Evolutionary conservation across 2,888 invertebrate species (phyloP).

Genomic region (Malthinus flaveolus): DNA sequence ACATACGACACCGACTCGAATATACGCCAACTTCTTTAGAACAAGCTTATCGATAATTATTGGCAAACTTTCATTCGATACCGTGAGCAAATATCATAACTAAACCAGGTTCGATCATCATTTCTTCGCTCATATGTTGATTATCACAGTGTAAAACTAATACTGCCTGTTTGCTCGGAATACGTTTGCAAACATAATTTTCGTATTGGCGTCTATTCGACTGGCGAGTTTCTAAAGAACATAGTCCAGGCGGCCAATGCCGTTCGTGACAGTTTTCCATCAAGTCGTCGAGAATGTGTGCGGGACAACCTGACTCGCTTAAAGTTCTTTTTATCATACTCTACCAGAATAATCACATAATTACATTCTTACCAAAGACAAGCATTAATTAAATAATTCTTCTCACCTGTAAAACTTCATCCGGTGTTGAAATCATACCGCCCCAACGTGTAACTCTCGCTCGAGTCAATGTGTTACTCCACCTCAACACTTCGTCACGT

Average conservation of each 20-base stretch:
- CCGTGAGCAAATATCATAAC: constrained; percentile 99
- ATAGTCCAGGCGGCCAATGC: constrained; percentile 92
- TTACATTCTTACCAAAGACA: background rate
- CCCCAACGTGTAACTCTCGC: constrained; percentile 96
- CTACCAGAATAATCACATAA: constrained; percentile 56
- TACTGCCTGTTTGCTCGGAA: constrained; percentile 95
- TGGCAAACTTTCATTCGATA: constrained; percentile 65
- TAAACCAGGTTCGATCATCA: constrained; percentile 94
- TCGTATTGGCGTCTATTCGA: constrained; percentile 92
- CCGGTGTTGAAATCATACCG: constrained; percentile 98
- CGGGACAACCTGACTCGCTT: constrained; percentile 92
- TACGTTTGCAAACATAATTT: constrained; percentile 90
- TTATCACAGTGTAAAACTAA: constrained; percentile 94
- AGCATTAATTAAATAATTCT: background rate
- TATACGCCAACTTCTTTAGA: too few species aligned
- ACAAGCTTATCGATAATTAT: background rate
- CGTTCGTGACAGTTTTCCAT: constrained; percentile 98
- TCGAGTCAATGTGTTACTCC: constrained; percentile 81
- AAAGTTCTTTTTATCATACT: constrained; percentile 92
- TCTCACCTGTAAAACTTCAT: constrained; percentile 84
- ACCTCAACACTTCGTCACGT: constrained; percentile 87
- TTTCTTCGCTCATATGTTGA: constrained; percentile 91
- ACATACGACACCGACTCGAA: too few species aligned
- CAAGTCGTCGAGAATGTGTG: constrained; percentile 88
- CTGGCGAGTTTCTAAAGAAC: constrained; percentile 90